phyloP scores from a whole-genome alignment of 2,113 vertebrate species.

The Phaethon lepturus region DNA sequence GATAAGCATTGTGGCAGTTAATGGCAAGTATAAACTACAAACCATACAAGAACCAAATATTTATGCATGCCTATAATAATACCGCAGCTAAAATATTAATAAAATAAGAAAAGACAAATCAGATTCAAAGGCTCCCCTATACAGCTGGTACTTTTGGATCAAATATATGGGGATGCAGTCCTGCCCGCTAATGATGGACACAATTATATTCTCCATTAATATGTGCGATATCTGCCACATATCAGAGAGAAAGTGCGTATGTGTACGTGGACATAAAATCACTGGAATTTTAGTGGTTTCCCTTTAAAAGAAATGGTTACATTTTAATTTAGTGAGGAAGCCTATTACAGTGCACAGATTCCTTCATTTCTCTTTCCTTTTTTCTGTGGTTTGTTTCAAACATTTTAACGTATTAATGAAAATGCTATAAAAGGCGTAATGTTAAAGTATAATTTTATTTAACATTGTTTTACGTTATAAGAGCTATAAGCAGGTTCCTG shows the following conservation, averaged over 20 bases:
- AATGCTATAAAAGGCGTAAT: slow-evolving; percentile 21
- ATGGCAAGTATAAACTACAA: background rate
- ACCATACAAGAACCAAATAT: background rate
- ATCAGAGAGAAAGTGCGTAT: background rate
- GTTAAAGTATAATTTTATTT: slow-evolving; percentile 31
- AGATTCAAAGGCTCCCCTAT: background rate
- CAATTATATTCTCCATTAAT: background rate
- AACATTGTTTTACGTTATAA: background rate
- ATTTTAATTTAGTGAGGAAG: background rate
- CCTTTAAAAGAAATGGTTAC: slow-evolving; percentile 5
- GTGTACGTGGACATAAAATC: background rate
- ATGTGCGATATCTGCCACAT: background rate
- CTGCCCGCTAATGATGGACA: background rate
- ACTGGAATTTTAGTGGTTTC: slow-evolving; percentile 12
- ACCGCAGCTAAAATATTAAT: slow-evolving; percentile 5
- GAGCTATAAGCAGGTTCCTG: background rate
- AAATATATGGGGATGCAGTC: background rate
- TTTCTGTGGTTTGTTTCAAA: slow-evolving; percentile 23
- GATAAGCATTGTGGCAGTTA: background rate
- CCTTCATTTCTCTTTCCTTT: background rate
- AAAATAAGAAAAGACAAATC: background rate
- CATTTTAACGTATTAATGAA: slow-evolving; percentile 33
- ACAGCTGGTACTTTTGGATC: background rate
- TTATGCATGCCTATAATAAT: background rate
- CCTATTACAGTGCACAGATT: slow-evolving; percentile 6